A percentile compares a stretch with the other conserved stretches of the same genome.
phyloP scores from a whole-genome alignment of 2,888 invertebrate species.

The Sabatieria punctata region DNA sequence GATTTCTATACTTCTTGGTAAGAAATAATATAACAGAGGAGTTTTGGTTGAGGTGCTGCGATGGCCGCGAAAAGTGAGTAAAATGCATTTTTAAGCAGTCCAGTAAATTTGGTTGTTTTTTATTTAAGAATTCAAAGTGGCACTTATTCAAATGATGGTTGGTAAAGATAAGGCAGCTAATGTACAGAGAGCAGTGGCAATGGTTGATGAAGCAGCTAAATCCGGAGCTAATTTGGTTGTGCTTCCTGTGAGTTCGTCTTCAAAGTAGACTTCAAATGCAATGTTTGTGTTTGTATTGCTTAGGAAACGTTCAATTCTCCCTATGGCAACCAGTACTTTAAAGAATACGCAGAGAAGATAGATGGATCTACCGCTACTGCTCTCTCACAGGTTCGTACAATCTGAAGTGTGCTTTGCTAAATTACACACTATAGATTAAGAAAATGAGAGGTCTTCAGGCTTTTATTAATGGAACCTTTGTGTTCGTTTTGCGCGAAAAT shows the following conservation, averaged over 20 bases:
- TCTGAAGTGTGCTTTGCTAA: neutral
- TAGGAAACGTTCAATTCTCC: slow-evolving; percentile 84
- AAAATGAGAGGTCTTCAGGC: no score
- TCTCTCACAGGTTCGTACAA: slow-evolving; percentile 45
- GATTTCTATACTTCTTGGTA: no score
- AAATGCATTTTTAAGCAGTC: no score
- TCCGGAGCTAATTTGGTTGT: slow-evolving; percentile 47
- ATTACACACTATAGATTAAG: no score
- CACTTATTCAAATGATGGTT: slow-evolving; percentile 63
- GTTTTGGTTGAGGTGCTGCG: no score
- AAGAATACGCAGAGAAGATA: slow-evolving; percentile 63
- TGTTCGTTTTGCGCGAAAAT: no score
- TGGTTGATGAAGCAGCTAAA: slow-evolving; percentile 51
- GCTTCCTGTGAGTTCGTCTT: slow-evolving; percentile 39
- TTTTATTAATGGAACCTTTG: no score
- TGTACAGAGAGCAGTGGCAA: slow-evolving; percentile 50
- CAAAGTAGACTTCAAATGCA: slow-evolving; percentile 2
- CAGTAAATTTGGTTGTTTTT: no score
- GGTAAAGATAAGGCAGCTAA: slow-evolving; percentile 57
- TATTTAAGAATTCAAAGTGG: slow-evolving; percentile 38
- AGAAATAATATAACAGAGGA: no score
- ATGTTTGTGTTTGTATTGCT: slow-evolving; percentile 6
- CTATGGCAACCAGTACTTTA: slow-evolving; percentile 50
- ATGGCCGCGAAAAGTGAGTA: no score
- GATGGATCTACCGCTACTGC: slow-evolving; percentile 56